These are phyloP conservation scores for Eriosoma lanigerum DNA, from an alignment of 1,140 invertebrate species.

Conservation along the genomic window DNA sequence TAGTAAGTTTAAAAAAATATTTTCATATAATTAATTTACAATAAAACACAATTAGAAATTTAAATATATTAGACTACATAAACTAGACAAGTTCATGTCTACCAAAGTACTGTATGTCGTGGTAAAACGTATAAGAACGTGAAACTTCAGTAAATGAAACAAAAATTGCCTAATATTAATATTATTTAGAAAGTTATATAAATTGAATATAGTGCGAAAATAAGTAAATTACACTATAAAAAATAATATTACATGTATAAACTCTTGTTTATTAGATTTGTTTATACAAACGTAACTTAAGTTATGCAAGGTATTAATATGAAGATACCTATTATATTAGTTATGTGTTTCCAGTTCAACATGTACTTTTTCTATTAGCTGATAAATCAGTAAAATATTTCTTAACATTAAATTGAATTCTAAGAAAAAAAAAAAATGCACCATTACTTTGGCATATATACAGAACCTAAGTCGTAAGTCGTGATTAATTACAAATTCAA, in stretches of 20 bases:
- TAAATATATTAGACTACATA: background rate
- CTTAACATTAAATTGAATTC: constrained; percentile 7
- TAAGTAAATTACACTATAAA: constrained; percentile 8
- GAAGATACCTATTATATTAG: constrained; percentile 8
- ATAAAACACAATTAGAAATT: background rate
- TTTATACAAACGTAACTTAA: constrained; percentile 4
- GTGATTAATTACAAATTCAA: constrained; percentile 46
- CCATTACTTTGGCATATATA: background rate
- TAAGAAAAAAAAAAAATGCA: background rate
- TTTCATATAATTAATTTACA: background rate
- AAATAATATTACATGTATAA: constrained; percentile 16
- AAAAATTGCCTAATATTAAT: constrained; percentile 12
- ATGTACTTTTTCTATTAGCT: background rate
- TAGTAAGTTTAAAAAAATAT: background rate
- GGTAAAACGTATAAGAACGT: background rate
- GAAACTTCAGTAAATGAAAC: background rate
- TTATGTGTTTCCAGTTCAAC: constrained; percentile 18
- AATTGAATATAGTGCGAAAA: constrained; percentile 19
- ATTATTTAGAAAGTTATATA: background rate
- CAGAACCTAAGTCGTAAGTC: background rate
- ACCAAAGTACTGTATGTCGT: too few relatives aligned
- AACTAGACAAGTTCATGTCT: too few relatives aligned
- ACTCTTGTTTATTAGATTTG: background rate
- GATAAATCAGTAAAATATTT: background rate
- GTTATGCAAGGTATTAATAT: constrained; percentile 12